These are phyloP conservation scores for Diorhabda carinulata DNA, from an alignment of 1,140 invertebrate species.

Conservation along the genomic window DNA sequence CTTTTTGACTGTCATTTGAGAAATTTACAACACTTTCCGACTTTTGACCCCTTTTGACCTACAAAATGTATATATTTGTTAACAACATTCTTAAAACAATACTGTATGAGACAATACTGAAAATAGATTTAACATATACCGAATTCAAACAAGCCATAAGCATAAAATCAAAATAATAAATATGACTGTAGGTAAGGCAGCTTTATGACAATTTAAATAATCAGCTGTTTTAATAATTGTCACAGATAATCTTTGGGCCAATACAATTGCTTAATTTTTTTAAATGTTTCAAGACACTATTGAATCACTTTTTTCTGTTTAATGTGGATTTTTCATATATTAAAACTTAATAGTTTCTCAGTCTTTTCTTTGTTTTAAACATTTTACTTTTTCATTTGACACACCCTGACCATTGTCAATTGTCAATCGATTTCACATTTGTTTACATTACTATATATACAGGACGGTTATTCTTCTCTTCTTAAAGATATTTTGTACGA, in stretches of 20 bases:
- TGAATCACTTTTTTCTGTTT: neutral
- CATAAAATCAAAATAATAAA: conserved; percentile 5
- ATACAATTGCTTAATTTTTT: no score
- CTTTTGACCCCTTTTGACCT: neutral
- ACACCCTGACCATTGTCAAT: neutral
- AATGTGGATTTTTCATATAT: neutral
- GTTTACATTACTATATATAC: neutral
- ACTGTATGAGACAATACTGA: no score
- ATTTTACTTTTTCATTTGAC: neutral
- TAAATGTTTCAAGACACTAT: no score
- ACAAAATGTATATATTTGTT: neutral
- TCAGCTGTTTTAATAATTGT: neutral
- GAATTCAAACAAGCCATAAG: neutral
- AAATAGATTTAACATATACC: neutral
- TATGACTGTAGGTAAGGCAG: neutral
- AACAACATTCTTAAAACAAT: no score
- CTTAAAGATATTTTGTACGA: no score
- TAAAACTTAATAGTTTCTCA: neutral
- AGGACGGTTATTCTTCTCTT: no score
- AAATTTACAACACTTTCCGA: neutral
- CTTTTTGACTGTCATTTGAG: neutral
- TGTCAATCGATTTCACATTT: neutral
- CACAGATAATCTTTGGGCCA: no score
- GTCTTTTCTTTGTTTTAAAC: neutral
- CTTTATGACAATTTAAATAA: conserved; percentile 5